Percentiles rank a stretch among this genome's conserved stretches.
Conservation (phyloP, 2,113 vertebrate species). For the Deroptyus accipitrinus region DNA sequence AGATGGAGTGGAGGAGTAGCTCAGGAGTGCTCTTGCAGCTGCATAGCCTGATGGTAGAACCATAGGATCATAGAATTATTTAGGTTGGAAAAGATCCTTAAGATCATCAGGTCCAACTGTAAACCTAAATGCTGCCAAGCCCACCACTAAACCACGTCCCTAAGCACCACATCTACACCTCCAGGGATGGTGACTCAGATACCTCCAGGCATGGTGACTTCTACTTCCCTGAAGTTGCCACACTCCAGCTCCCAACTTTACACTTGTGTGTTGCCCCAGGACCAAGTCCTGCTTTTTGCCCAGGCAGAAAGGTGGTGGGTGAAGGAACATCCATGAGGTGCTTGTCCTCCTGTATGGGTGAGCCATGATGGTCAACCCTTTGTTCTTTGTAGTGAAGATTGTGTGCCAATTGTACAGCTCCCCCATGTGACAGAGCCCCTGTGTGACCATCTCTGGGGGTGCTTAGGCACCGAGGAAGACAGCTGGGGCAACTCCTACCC, state of each 20-base stretch:
- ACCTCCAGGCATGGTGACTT: not conserved
- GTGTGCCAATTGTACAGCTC: not conserved
- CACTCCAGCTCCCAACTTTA: not conserved
- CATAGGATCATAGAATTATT: not conserved
- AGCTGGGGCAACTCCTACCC: not conserved
- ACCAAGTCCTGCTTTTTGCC: not conserved
- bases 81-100: not conserved
- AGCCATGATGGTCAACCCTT: not conserved
- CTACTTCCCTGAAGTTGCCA: not conserved
- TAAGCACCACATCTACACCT: not conserved
- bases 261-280: not conserved
- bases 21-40: not conserved
- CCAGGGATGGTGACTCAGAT: not conserved
- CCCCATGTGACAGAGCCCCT: not conserved
- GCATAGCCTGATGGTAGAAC: not conserved
- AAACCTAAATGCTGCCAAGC: not conserved
- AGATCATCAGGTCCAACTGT: fast-evolving
- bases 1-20: not conserved
- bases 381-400: not conserved
- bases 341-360: not conserved
- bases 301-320: not conserved
- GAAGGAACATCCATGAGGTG: not conserved
- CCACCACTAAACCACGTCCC: not conserved
- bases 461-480: not conserved
- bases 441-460: not conserved